These are phyloP conservation scores for Bimastos eiseni DNA, from an alignment of 2,888 invertebrate genomes.

Conservation along the genomic window DNA sequence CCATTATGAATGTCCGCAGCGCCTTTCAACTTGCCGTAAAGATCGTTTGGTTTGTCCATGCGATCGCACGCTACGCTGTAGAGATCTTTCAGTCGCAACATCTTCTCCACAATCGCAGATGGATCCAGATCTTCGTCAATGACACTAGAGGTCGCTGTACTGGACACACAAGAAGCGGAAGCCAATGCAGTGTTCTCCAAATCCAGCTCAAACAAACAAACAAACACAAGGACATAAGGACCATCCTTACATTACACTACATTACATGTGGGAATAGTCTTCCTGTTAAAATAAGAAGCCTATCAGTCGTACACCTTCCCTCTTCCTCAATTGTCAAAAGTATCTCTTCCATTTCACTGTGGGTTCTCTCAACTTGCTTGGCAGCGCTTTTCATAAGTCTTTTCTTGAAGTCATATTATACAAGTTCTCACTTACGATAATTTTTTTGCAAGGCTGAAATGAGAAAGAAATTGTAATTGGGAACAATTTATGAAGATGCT, in stretches of 20 bases:
- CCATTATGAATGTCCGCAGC: not conserved
- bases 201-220: conserved; percentile 55
- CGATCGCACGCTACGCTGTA: conserved; percentile 68
- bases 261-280: too few species aligned
- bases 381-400: too few species aligned
- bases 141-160: conserved; percentile 25
- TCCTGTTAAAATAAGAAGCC: not conserved
- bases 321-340: not conserved
- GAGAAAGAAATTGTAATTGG: too few species aligned
- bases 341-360: not conserved
- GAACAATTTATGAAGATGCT: too few species aligned
- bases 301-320: not conserved
- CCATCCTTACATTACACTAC: too few species aligned
- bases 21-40: conserved; percentile 63
- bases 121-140: conserved; percentile 38
- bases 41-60: conserved; percentile 69
- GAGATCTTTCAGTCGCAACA: conserved; percentile 70
- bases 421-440: too few species aligned
- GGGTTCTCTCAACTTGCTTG: too few species aligned
- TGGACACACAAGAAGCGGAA: conserved; percentile 48
- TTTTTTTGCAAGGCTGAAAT: not conserved
- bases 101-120: conserved; percentile 68
- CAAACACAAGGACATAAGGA: too few species aligned
- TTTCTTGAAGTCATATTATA: too few species aligned
- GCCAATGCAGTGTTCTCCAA: conserved; percentile 60